Conservation (phyloP, 2,113 vertebrate genomes). For the Salvelinus fontinalis region DNA sequence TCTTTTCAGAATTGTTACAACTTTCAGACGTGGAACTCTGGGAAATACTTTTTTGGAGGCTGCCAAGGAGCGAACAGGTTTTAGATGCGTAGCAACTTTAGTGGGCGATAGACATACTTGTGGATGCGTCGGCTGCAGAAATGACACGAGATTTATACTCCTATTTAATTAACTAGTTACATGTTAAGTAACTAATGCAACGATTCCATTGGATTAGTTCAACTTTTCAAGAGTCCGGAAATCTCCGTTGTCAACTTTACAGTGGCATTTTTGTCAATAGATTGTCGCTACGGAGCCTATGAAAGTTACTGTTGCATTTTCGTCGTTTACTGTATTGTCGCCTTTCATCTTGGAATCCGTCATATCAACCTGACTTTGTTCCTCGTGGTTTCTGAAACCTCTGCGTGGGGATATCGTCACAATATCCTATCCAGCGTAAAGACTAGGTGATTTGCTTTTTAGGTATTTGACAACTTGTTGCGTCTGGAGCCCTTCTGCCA, state of each 20-base stretch:
- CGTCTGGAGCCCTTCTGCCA: constrained; percentile 1
- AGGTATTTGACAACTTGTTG: constrained; percentile 18
- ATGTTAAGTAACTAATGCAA: constrained; percentile 9
- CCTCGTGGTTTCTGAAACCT: constrained; percentile 27
- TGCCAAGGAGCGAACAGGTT: constrained; percentile 12
- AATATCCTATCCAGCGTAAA: constrained; percentile 30
- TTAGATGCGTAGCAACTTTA: constrained; percentile 26
- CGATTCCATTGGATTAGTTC: constrained; percentile 34
- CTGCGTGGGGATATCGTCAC: constrained; percentile 40
- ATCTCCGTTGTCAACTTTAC: constrained; percentile 16
- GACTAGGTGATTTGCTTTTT: constrained; percentile 19
- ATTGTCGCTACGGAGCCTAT: constrained; percentile 38
- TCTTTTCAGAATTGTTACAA: constrained; percentile 43
- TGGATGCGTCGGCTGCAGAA: constrained; percentile 21
- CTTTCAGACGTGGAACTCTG: constrained; percentile 31
- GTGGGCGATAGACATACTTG: constrained; percentile 3
- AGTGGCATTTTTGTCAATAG: constrained; percentile 16
- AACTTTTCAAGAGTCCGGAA: constrained; percentile 38
- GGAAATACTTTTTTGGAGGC: not conserved
- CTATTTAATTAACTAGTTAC: constrained; percentile 26
- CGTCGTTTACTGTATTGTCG: constrained; percentile 24
- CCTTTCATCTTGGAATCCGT: constrained; percentile 44
- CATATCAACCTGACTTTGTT: constrained; percentile 40
- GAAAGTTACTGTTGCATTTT: not conserved
- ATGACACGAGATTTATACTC: constrained; percentile 32